Base-by-base conservation (phyloP, 1,140 invertebrate species). In the Trigoniulus corallinus region DNA sequence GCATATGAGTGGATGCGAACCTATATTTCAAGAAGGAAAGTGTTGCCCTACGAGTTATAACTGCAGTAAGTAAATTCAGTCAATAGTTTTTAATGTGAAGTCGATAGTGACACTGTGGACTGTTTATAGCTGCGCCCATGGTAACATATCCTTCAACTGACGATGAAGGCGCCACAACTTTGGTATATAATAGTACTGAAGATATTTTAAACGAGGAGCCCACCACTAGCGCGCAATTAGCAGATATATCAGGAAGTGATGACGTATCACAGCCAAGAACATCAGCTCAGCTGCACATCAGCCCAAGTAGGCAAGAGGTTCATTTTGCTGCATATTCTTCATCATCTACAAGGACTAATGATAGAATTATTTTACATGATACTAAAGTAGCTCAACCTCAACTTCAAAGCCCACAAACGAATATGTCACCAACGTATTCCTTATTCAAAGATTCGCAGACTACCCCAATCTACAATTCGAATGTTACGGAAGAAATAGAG, bases 41-140 rank as follows among this genome's bases (percentile, higher is more conserved):
- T 88, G 84, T 63, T 88, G 85, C 63, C 82, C 85, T 21, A 78
- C 80, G 39, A 82, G 81, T 58, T 88, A 88, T 59, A 78, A 83
- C 56, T 87, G 84, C 58, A 76, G 78, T 74, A 70, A 73, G 71
- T 76, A 39, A 24, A 15, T 13, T 20, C 12, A 39, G 18, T 13
- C 12, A 39, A 13, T 13, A 18, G 37, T 18, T 39, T 57, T 56
- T 24, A 40, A 56, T 18, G 54, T 53, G 37, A 42, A 52, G 40
- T 13, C 48, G 41, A 53, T 34, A 52, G 39, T 51, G 53, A 51
- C 12, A 50, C 49, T 24, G 48, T 27, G 34, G 52, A 50, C 41
- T 26, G n/a, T n/a, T n/a, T n/a, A n/a, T n/a, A n/a, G n/a, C n/a
- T n/a, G n/a, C n/a, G n/a, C n/a, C n/a, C 0, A 54, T 46, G 44